These are phyloP conservation scores for Tenthredo distinguenda DNA, from an alignment of 2,888 invertebrate species.

Conservation along the genomic window DNA sequence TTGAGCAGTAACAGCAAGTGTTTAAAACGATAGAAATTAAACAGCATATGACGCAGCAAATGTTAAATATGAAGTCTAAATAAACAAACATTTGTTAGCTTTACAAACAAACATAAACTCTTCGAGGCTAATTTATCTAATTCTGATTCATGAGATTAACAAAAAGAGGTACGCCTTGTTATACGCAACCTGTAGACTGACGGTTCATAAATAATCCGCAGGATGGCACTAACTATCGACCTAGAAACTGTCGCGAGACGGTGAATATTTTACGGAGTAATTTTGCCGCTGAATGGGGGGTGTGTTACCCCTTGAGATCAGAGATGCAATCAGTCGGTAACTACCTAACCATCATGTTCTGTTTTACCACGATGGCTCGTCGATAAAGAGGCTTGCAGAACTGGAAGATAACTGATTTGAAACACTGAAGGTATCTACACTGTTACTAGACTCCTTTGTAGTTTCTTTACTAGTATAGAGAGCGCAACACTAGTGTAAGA, in stretches of 20 bases:
- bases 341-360: not conserved
- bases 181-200: not conserved
- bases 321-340: not conserved
- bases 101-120: not conserved
- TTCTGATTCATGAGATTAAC: not conserved
- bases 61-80: not conserved
- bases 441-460: too few species aligned
- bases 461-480: too few species aligned
- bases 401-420: not conserved
- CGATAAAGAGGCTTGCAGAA: not conserved
- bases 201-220: not conserved
- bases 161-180: not conserved
- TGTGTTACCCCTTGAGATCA: too few species aligned
- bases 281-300: too few species aligned
- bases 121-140: not conserved
- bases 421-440: not conserved
- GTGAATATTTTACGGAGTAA: not conserved
- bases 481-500: too few species aligned
- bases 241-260: not conserved
- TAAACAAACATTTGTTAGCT: not conserved
- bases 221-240: not conserved
- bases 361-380: not conserved
- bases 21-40: not conserved
- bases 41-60: not conserved
- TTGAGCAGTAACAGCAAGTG: not conserved